phyloP scores from a whole-genome alignment of 2,888 invertebrate genomes.

The Cenopis cana region DNA sequence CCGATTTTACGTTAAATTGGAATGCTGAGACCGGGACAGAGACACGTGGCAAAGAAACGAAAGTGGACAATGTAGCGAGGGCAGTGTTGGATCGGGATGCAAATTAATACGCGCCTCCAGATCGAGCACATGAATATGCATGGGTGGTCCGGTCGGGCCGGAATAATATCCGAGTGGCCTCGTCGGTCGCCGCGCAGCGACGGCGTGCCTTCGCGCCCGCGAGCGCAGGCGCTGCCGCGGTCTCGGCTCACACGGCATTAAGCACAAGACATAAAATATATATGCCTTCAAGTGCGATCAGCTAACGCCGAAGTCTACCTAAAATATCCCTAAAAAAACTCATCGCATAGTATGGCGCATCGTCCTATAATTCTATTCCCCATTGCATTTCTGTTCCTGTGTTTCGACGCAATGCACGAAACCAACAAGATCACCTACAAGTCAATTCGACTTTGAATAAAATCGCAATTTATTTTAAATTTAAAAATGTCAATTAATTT shows the following conservation, averaged over 20 bases:
- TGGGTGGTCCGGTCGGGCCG: constrained; percentile 67
- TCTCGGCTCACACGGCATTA: constrained; percentile 33
- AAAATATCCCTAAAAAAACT: too few relatives aligned
- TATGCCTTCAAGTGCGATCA: neutral
- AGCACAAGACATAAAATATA: constrained; percentile 3
- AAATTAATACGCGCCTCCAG: constrained; percentile 83
- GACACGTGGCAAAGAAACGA: constrained; percentile 69
- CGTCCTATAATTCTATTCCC: too few relatives aligned
- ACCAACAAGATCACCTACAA: neutral
- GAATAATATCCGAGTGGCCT: constrained; percentile 75
- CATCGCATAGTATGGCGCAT: too few relatives aligned
- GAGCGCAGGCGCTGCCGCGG: constrained; percentile 41
- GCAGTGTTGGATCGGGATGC: constrained; percentile 74
- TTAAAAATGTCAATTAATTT: too few relatives aligned
- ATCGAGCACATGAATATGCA: constrained; percentile 81
- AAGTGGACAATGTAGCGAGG: constrained; percentile 73
- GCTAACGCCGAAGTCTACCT: too few relatives aligned
- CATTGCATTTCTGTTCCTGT: too few relatives aligned
- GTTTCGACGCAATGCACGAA: too few relatives aligned
- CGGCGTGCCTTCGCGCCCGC: constrained; percentile 47
- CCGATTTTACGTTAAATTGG: constrained; percentile 66
- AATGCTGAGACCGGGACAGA: constrained; percentile 53
- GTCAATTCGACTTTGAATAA: neutral
- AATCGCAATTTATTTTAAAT: neutral
- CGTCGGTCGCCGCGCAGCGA: constrained; percentile 47